Evolutionary conservation across 2,113 vertebrate species (phyloP).

Genomic region (Antechinus flavipes): DNA sequence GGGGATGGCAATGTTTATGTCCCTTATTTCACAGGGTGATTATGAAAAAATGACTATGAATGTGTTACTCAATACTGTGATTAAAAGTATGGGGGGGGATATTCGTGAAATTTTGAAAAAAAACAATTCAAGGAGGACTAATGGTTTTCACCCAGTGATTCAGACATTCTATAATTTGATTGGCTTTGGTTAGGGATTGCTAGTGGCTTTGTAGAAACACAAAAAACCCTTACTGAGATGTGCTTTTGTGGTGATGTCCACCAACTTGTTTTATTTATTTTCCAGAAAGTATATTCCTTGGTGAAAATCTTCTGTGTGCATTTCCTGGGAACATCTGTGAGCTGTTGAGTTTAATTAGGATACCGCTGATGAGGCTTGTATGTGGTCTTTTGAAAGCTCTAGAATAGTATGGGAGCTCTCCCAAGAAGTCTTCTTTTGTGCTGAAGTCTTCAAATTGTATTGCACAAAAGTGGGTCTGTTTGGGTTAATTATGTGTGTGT

Average conservation of each 20-base stretch:
- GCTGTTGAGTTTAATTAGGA: conserved; percentile 71
- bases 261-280: conserved; percentile 22
- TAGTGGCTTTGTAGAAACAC: not conserved
- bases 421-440: conserved; percentile 67
- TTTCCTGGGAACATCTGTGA: conserved; percentile 68
- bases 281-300: conserved; percentile 68
- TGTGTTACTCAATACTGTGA: not conserved
- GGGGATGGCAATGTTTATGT: not conserved
- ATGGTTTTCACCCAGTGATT: not conserved
- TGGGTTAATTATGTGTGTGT: conserved; percentile 67
- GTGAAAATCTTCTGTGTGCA: conserved; percentile 60
- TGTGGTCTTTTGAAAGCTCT: conserved; percentile 60
- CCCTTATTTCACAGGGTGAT: not conserved
- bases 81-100: not conserved
- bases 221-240: not conserved
- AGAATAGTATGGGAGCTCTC: conserved; percentile 48
- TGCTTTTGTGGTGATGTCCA: conserved; percentile 29
- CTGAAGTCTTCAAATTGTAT: conserved; percentile 60
- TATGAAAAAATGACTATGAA: not conserved
- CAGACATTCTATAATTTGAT: not conserved
- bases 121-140: not conserved
- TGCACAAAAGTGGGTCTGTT: conserved; percentile 57
- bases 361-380: conserved; percentile 60
- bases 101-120: not conserved
- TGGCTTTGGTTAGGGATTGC: not conserved